Conservation (phyloP, 2,888 invertebrate genomes). For the Ctenicera cuprea region DNA sequence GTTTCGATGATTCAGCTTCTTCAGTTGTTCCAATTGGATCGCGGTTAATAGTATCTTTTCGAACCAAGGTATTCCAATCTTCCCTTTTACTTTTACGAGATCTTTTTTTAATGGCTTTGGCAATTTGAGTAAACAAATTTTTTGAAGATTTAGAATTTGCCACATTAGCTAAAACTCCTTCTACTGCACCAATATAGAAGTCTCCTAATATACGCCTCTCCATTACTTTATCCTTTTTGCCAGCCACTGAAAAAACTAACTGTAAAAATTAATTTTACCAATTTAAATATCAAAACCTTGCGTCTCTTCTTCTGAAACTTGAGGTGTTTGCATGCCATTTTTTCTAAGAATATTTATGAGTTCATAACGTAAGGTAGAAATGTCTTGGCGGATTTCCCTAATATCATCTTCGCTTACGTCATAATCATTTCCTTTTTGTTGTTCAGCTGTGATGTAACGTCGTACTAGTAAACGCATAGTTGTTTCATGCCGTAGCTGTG, state of each 20-base stretch:
- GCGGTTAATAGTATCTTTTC: constrained; percentile 79
- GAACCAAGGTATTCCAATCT: constrained; percentile 90
- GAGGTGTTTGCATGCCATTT: constrained; percentile 91
- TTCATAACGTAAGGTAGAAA: constrained; percentile 95
- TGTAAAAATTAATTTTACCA: background rate
- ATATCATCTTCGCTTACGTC: constrained; percentile 98
- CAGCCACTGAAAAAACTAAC: constrained; percentile 78
- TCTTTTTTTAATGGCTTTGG: constrained; percentile 81
- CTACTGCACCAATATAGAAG: constrained; percentile 93
- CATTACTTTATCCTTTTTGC: constrained; percentile 90
- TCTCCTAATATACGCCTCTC: constrained; percentile 90
- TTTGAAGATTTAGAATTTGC: constrained; percentile 80
- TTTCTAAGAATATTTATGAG: constrained; percentile 92
- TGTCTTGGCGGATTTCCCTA: constrained; percentile 98
- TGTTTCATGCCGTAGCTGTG: constrained; percentile 83
- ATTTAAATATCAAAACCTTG: constrained; percentile 72
- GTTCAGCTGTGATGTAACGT: constrained; percentile 88
- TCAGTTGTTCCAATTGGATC: constrained; percentile 89
- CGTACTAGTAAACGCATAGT: constrained; percentile 93
- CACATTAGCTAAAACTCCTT: constrained; percentile 86
- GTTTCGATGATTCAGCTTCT: constrained; percentile 78
- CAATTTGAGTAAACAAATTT: constrained; percentile 90
- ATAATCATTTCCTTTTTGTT: constrained; percentile 90
- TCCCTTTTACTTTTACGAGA: constrained; percentile 77
- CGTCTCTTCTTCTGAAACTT: constrained; percentile 80